phyloP scores from a whole-genome alignment of 2,113 vertebrate species.

The Burhinus oedicnemus region DNA sequence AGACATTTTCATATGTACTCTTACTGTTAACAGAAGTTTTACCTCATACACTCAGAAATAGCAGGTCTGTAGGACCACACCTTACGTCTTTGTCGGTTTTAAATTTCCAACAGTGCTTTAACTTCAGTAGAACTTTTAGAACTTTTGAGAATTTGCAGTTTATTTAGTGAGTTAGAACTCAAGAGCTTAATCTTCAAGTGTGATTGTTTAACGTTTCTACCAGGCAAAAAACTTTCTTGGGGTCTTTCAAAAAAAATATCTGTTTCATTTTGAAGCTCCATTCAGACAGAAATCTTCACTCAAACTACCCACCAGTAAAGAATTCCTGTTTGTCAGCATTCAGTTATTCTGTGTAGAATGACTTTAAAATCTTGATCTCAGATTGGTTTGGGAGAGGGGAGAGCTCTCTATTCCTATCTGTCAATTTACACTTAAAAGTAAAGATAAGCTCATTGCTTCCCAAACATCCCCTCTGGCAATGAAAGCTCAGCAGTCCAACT shows the following conservation, averaged over 20 bases:
- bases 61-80: accelerated
- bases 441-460: constrained; percentile 6
- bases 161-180: background rate
- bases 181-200: background rate
- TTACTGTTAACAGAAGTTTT: background rate
- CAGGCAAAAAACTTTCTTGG: background rate
- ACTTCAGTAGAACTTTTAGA: background rate
- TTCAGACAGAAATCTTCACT: background rate
- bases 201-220: background rate
- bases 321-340: background rate
- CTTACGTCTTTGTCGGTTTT: background rate
- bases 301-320: background rate
- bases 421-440: constrained; percentile 34
- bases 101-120: background rate
- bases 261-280: background rate
- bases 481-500: constrained; percentile 34
- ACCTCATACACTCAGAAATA: background rate
- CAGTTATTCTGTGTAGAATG: background rate
- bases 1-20: background rate
- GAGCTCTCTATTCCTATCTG: background rate
- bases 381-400: background rate
- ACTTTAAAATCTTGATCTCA: background rate
- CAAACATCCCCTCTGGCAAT: background rate
- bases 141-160: background rate
- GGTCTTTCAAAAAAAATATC: background rate